Base-by-base conservation (phyloP, 2,888 invertebrate genomes). In the Drosophila kuntzei region DNA sequence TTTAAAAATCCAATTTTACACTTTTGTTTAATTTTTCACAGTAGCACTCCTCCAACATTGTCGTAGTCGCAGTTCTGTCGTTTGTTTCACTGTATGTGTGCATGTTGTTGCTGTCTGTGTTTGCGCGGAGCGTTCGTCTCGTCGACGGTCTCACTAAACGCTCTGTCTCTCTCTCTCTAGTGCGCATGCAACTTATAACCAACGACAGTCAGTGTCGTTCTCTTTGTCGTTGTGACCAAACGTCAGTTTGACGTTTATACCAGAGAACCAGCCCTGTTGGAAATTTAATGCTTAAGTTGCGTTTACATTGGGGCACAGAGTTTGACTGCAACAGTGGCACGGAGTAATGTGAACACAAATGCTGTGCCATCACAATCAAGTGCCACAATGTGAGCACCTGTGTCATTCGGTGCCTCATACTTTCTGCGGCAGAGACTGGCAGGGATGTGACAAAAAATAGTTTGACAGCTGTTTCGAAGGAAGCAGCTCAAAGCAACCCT, bases 11-110 rank as follows among this genome's bases (percentile, higher is more conserved):
- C 43, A 79, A 77, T 66, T 69, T 66, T 39, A 47, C 63, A 80
- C 72, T 85, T 72, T 87, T 71, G 64, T 73, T 80, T 55, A 74
- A 80, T 70, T 87, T 81, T 85, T 86, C 88, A 79, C 80, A 73
- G 60, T 64, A 71, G 57, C 67, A 67, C 71, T 76, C 47, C 71
- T 62, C 62, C 63, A 73, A 78, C 87, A 85, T 85, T 85, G 83
- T 79, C 77, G 81, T 76, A 76, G 79, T 78, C 79, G 79, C 80
- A 80, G 53, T 60, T 75, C 72, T 60, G 64, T 75, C 64, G 59
- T 55, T 74, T 64, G 49, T 34, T 47, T 49, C 32, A 43, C 37
- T 47, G 53, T 65, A 14, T 64, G 54, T 51, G 44, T 51, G 49
- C 20, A 29, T 55, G 22, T 47, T 46, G 39, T 62, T 51, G 50